Conservation (phyloP, 2,888 invertebrate species). For the Fragum fragum region DNA sequence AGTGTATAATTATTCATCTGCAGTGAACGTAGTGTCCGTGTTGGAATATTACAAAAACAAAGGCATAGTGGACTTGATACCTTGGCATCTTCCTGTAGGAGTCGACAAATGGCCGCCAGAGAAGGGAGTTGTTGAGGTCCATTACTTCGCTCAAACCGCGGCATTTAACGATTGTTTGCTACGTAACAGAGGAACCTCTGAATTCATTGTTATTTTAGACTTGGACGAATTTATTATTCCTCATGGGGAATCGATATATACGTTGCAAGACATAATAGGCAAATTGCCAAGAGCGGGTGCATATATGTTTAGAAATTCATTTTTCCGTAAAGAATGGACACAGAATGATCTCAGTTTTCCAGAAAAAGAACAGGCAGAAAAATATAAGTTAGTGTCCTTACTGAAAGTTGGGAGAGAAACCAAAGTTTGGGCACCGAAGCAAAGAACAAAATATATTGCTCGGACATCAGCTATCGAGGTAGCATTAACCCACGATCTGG, state of each 20-base stretch:
- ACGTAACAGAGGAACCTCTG: conserved; percentile 70
- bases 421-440: background rate
- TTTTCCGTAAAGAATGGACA: conserved; percentile 33
- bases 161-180: conserved; percentile 85
- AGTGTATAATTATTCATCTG: conserved; percentile 80
- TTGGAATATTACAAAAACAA: conserved; percentile 70
- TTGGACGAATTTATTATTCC: conserved; percentile 85
- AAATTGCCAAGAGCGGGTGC: background rate
- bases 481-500: conserved; percentile 1
- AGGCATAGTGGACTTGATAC: conserved; percentile 74
- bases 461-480: background rate
- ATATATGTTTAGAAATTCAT: conserved; percentile 20
- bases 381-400: conserved; percentile 16
- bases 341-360: background rate
- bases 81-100: conserved; percentile 80
- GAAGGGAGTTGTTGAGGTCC: conserved; percentile 66
- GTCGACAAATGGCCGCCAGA: conserved; percentile 67
- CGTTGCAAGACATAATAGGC: conserved; percentile 28
- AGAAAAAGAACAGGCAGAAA: conserved; percentile 16
- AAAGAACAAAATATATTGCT: conserved; percentile 20
- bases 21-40: conserved; percentile 72
- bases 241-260: background rate
- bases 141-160: conserved; percentile 83
- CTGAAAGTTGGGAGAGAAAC: conserved; percentile 12
- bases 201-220: conserved; percentile 81